Base-by-base conservation (phyloP, 1,140 invertebrate species). In the Ruditapes philippinarum region DNA sequence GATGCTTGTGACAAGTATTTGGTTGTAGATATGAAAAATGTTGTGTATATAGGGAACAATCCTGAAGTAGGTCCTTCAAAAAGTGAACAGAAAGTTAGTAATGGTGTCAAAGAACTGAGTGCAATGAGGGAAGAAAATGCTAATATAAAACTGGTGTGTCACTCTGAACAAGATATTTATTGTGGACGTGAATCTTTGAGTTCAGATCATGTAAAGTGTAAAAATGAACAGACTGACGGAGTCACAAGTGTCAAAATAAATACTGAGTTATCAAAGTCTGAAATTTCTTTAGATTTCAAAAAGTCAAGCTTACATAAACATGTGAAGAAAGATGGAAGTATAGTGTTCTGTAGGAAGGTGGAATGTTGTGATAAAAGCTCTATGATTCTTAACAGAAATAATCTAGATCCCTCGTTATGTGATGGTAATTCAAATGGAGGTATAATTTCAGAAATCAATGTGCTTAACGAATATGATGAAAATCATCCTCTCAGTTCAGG, bases 271-370 rank as follows among this genome's bases (percentile, higher is more conserved):
- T n/a, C n/a, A n/a, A n/a, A n/a, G n/a, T n/a, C n/a, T n/a, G n/a
- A n/a, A n/a, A n/a, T n/a, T n/a, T n/a, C n/a, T n/a, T n/a, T n/a
- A n/a, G n/a, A n/a, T n/a, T n/a, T n/a, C n/a, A 65, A 28, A 22
- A 38, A 14, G 42, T 60, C 54, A 14, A 25, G 38, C n/a, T 62
- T 81, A 60, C 79, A 81, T 28, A 81, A 40, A 14, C 79, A 81
- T 81, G 51, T 42, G 40, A 81, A 42, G 31, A 17, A 3, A 62
- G 79, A 45, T 60, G 79, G 79, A 33, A 45, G 51, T 9, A 51
- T 60, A 7, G 5, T 60, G 12, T 81, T 62, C 31, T 81, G 51
- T 81, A 81, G 79, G 31, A 60, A 81, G 79, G n/a, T 38, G 5
- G 25, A 28, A 12, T 81, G 79, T 62, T n/a, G 2, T 62, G 79